phyloP scores from a whole-genome alignment of 2,797 vertebrate genomes.

The Tachyglossus aculeatus region DNA sequence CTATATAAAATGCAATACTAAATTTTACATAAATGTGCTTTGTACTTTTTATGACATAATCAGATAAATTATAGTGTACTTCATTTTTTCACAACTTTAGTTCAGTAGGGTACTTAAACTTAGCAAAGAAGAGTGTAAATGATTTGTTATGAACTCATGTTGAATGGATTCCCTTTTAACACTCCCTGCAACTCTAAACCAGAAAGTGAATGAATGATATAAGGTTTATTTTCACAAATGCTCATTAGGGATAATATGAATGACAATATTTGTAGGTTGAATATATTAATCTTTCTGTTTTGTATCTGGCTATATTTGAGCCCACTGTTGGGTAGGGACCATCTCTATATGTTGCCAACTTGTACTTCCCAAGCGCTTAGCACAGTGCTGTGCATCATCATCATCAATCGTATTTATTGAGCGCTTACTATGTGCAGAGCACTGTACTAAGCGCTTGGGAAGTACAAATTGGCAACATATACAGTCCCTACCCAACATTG shows the following conservation, averaged over 20 bases:
- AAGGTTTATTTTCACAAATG: slow-evolving; percentile 1
- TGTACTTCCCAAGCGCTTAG: too few relatives aligned
- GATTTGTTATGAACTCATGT: neutral
- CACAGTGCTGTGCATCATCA: too few relatives aligned
- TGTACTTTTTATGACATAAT: too few relatives aligned
- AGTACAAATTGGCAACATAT: too few relatives aligned
- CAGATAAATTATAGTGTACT: neutral
- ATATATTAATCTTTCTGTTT: neutral
- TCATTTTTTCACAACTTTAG: neutral
- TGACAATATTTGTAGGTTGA: neutral
- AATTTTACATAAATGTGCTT: too few relatives aligned
- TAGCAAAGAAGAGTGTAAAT: neutral
- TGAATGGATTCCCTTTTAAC: neutral
- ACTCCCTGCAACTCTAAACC: slow-evolving; percentile 3
- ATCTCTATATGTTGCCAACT: too few relatives aligned
- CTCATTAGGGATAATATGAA: neutral
- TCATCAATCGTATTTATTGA: too few relatives aligned
- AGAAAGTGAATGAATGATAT: too few relatives aligned
- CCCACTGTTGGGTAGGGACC: neutral
- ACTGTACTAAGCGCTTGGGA: too few relatives aligned
- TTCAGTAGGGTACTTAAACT: neutral
- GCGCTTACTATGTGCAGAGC: too few relatives aligned
- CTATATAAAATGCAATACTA: too few relatives aligned
- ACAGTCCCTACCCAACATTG: too few relatives aligned
- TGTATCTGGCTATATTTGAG: neutral